Conservation (phyloP, 2,113 vertebrate genomes). For the Charadrius vociferus region DNA sequence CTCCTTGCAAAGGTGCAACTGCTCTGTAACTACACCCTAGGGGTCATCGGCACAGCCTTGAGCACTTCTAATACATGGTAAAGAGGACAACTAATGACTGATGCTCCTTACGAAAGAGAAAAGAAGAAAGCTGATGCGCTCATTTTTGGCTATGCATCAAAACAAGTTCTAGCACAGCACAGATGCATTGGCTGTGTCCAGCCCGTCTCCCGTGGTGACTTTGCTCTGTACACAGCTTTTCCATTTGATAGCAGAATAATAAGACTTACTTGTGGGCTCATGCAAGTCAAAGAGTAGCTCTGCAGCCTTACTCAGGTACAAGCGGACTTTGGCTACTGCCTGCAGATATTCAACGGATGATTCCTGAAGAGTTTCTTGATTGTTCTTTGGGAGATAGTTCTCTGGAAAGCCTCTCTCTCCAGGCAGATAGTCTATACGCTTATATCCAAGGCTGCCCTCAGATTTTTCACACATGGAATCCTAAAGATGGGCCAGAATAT, state of each 20-base stretch:
- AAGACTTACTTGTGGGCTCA: slow-evolving; percentile 4
- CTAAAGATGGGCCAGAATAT: slow-evolving; percentile 47
- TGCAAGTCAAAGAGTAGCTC: slow-evolving; percentile 69
- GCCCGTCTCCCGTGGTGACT: background rate
- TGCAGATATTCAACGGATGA: slow-evolving; percentile 82
- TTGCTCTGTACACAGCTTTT: background rate
- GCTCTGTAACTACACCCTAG: background rate
- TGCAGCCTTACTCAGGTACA: slow-evolving; percentile 82
- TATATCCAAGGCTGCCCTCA: slow-evolving; percentile 57
- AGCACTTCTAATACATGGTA: background rate
- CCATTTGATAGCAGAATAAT: background rate
- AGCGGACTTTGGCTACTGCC: slow-evolving; percentile 81
- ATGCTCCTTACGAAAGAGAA: background rate
- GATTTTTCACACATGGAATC: slow-evolving; percentile 88
- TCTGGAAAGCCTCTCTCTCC: slow-evolving; percentile 70
- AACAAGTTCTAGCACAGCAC: background rate
- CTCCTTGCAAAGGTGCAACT: background rate
- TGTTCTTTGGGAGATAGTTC: background rate
- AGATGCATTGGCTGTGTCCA: background rate
- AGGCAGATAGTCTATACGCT: slow-evolving; percentile 20
- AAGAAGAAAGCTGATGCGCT: background rate
- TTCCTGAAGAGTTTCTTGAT: background rate
- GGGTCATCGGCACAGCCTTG: background rate
- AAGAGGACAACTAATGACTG: background rate
- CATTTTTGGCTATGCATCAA: fast-evolving